A percentile compares a stretch with the other conserved stretches of the same genome.
These are phyloP conservation scores for Anabas testudineus DNA, from an alignment of 2,797 vertebrate genomes.

Conservation along the genomic window DNA sequence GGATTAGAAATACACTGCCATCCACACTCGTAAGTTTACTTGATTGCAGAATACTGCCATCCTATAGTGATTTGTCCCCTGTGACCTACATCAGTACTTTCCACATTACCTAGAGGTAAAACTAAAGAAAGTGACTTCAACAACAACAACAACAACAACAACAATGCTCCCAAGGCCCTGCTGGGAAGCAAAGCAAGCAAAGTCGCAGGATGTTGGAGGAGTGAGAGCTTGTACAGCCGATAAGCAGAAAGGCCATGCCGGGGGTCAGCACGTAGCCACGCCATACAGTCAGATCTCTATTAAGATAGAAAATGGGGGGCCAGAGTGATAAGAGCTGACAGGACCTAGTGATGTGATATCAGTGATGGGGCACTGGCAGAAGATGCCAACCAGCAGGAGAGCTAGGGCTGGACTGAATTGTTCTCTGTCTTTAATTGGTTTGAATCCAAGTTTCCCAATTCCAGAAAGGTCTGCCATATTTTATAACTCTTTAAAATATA, in stretches of 20 bases:
- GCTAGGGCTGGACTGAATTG: slow-evolving; percentile 14
- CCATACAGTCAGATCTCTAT: slow-evolving; percentile 78
- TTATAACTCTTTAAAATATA: background rate
- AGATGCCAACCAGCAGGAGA: slow-evolving; percentile 36
- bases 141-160: slow-evolving; percentile 43
- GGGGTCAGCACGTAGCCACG: slow-evolving; percentile 67
- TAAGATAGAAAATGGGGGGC: slow-evolving; percentile 77
- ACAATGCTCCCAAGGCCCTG: slow-evolving; percentile 43
- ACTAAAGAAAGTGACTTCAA: slow-evolving; percentile 49
- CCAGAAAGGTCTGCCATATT: background rate
- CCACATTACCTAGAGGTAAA: slow-evolving; percentile 30
- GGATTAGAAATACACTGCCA: background rate
- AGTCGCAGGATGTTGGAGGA: slow-evolving; percentile 42
- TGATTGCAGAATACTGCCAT: slow-evolving; percentile 3
- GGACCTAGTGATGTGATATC: slow-evolving; percentile 68
- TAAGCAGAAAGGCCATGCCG: slow-evolving; percentile 68
- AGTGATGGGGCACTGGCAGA: slow-evolving; percentile 55
- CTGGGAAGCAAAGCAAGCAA: slow-evolving; percentile 53
- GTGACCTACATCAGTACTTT: slow-evolving; percentile 40
- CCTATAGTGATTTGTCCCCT: slow-evolving; percentile 18
- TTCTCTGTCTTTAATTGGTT: slow-evolving; percentile 21
- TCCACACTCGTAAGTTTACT: background rate
- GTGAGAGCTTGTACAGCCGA: slow-evolving; percentile 56
- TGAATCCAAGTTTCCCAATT: background rate
- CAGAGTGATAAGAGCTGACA: slow-evolving; percentile 67